Conservation (phyloP, 1,140 invertebrate genomes). For the Drosophila santomea region DNA sequence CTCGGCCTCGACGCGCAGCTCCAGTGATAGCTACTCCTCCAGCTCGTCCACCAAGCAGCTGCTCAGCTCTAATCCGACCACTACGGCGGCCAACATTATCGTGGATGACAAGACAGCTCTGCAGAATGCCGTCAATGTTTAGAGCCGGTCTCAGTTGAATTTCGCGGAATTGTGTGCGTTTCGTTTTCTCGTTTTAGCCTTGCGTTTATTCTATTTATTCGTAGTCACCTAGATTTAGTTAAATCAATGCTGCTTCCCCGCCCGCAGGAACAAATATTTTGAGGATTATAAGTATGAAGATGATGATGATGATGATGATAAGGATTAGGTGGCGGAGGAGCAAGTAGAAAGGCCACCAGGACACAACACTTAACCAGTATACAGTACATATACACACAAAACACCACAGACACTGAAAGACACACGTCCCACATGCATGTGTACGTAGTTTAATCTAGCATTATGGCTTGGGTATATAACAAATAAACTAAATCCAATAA, state of each 20-base stretch:
- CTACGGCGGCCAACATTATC: slow-evolving; percentile 79
- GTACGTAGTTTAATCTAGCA: slow-evolving; percentile 46
- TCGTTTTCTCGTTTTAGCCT: slow-evolving; percentile 31
- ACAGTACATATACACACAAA: slow-evolving; percentile 12
- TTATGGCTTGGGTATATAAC: slow-evolving; percentile 53
- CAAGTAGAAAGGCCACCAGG: slow-evolving; percentile 4
- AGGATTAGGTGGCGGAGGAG: background rate
- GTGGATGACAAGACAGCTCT: slow-evolving; percentile 80
- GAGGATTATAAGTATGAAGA: background rate
- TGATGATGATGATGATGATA: background rate
- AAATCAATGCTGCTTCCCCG: slow-evolving; percentile 50
- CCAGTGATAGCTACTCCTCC: slow-evolving; percentile 90
- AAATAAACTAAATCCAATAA: slow-evolving; percentile 38
- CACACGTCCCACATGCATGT: slow-evolving; percentile 29
- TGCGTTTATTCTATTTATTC: slow-evolving; percentile 48
- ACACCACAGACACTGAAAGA: slow-evolving; percentile 12
- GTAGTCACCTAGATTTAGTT: slow-evolving; percentile 49
- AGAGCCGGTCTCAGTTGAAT: slow-evolving; percentile 22
- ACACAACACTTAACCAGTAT: slow-evolving; percentile 47
- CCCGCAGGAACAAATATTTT: slow-evolving; percentile 22
- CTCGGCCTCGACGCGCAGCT: slow-evolving; percentile 88
- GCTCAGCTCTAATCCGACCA: slow-evolving; percentile 85
- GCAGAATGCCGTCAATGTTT: slow-evolving; percentile 83
- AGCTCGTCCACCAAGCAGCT: slow-evolving; percentile 89
- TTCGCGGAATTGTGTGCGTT: slow-evolving; percentile 1